These are phyloP conservation scores for Phengaris arion DNA, from an alignment of 2,888 invertebrate genomes.

Conservation along the genomic window DNA sequence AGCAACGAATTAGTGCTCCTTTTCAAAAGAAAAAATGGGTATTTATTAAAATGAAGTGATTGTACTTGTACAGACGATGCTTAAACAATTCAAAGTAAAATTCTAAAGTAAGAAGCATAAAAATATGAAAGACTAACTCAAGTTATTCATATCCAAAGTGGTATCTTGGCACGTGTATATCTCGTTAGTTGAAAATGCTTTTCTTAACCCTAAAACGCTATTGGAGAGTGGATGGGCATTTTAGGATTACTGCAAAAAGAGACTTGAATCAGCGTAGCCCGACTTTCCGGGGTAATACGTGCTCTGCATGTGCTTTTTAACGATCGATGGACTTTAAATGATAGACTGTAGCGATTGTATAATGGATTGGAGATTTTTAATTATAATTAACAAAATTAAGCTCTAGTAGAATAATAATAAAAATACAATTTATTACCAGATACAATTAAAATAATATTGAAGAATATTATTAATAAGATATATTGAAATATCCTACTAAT, in stretches of 20 bases:
- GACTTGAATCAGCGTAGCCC: constrained; percentile 65
- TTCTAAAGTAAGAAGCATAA: constrained; percentile 5
- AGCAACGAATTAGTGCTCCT: background rate
- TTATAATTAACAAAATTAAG: too few relatives aligned
- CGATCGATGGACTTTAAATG: constrained; percentile 29
- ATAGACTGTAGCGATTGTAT: constrained; percentile 32
- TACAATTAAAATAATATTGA: too few relatives aligned
- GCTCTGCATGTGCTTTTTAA: constrained; percentile 53
- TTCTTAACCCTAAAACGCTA: constrained; percentile 27
- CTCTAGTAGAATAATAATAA: too few relatives aligned
- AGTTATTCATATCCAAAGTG: constrained; percentile 28
- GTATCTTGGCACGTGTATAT: constrained; percentile 27
- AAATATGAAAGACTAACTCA: constrained; percentile 10
- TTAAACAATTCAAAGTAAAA: background rate
- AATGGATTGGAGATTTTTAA: background rate
- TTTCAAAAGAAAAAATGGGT: background rate
- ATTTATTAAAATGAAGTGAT: background rate
- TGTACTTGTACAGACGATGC: background rate
- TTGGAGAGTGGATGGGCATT: constrained; percentile 24
- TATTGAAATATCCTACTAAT: too few relatives aligned
- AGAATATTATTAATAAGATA: too few relatives aligned
- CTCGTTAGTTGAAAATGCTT: constrained; percentile 19
- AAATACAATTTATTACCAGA: background rate
- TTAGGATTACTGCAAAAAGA: constrained; percentile 47
- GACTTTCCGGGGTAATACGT: constrained; percentile 59